Evolutionary conservation across 1,140 invertebrate genomes (phyloP).

Genomic region (Thrips palmi): DNA sequence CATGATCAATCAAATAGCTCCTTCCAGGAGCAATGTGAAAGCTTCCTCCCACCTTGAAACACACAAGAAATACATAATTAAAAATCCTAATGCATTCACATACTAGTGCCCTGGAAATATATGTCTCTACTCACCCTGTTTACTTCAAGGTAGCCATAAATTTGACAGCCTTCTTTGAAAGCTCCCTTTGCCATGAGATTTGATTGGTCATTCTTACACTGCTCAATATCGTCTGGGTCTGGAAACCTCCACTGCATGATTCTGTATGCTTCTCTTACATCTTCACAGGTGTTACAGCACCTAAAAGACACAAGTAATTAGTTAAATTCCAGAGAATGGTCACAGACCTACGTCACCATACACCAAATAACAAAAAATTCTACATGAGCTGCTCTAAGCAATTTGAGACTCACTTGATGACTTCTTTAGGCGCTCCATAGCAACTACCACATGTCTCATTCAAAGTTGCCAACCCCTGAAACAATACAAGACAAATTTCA

Average conservation of each 20-base stretch:
- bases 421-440: too few relatives aligned
- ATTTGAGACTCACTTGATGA: too few relatives aligned
- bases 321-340: slow-evolving; percentile 26
- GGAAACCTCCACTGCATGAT: slow-evolving; percentile 71
- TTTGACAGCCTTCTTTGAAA: slow-evolving; percentile 81
- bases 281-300: slow-evolving; percentile 94
- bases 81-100: slow-evolving; percentile 1
- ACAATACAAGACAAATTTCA: slow-evolving; percentile 9
- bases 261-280: slow-evolving; percentile 83
- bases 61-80: not conserved
- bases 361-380: slow-evolving; percentile 9
- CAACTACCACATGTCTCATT: slow-evolving; percentile 5
- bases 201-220: slow-evolving; percentile 73
- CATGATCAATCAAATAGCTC: slow-evolving; percentile 83
- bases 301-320: slow-evolving; percentile 41
- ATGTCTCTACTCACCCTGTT: slow-evolving; percentile 62
- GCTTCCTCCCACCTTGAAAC: slow-evolving; percentile 69
- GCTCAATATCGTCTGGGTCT: slow-evolving; percentile 57
- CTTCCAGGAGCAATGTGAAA: slow-evolving; percentile 94
- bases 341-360: slow-evolving; percentile 16
- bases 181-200: slow-evolving; percentile 50
- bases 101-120: not conserved
- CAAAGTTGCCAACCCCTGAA: slow-evolving; percentile 10
- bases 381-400: too few relatives aligned
- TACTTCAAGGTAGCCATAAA: slow-evolving; percentile 88